Evolutionary conservation across 2,888 invertebrate genomes (phyloP).

Genomic region (Rhabditoides inermis): DNA sequence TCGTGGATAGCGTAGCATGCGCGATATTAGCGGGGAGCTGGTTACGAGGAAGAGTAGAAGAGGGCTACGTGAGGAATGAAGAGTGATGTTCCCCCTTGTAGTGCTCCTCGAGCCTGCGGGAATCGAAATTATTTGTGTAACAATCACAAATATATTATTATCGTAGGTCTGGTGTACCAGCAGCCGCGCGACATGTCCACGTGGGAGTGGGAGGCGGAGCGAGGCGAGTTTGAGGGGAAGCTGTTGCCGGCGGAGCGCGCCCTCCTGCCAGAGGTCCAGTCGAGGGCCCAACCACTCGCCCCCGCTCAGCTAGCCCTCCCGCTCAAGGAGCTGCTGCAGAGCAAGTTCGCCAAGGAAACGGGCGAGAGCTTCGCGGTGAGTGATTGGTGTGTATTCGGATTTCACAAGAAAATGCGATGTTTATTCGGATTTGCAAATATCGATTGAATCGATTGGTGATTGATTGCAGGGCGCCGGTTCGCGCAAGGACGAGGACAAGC

Average conservation of each 20-base stretch:
- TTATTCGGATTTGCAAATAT: too few species aligned
- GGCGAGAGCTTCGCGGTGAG: constrained; percentile 16
- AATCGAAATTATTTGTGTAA: too few species aligned
- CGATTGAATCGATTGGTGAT: not conserved
- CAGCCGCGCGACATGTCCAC: constrained; percentile 62
- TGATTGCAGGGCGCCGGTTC: not conserved
- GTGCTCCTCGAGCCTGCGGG: too few species aligned
- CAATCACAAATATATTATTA: not conserved
- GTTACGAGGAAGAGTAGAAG: too few species aligned
- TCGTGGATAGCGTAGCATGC: too few species aligned
- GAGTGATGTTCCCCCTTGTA: too few species aligned
- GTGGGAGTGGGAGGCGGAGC: constrained; percentile 75
- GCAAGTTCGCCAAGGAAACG: constrained; percentile 29
- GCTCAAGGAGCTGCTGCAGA: constrained; percentile 26
- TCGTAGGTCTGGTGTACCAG: constrained; percentile 27
- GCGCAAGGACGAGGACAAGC: constrained; percentile 58
- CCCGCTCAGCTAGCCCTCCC: constrained; percentile 25
- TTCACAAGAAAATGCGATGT: too few species aligned
- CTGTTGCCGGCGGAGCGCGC: constrained; percentile 37
- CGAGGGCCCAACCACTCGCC: constrained; percentile 26
- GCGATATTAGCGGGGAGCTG: too few species aligned
- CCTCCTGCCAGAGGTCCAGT: constrained; percentile 24
- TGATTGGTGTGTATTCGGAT: too few species aligned
- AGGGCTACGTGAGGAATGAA: too few species aligned
- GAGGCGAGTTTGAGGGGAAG: constrained; percentile 65